These are phyloP conservation scores for Muschampia plurimacula DNA, from an alignment of 2,888 invertebrate species.

Conservation along the genomic window DNA sequence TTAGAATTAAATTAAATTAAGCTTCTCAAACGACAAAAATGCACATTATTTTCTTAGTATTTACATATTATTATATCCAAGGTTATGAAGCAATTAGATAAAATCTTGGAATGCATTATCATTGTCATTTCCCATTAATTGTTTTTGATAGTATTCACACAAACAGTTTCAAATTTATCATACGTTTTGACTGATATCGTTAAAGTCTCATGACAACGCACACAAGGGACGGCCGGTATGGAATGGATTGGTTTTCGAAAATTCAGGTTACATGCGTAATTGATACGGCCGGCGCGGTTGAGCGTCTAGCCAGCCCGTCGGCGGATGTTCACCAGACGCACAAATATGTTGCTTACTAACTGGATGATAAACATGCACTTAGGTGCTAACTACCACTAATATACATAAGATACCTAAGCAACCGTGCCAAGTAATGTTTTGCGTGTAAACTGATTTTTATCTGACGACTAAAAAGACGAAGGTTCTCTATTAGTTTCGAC, in stretches of 20 bases:
- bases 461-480: too few relatives aligned
- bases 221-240: slow-evolving; percentile 20
- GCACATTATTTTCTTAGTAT: too few relatives aligned
- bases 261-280: slow-evolving; percentile 42
- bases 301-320: slow-evolving; percentile 48
- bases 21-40: not conserved
- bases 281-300: slow-evolving; percentile 42
- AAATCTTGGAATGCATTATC: not conserved
- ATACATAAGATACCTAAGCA: too few relatives aligned
- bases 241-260: slow-evolving; percentile 37
- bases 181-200: not conserved
- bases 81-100: not conserved
- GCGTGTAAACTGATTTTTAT: too few relatives aligned
- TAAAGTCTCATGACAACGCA: not conserved
- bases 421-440: too few relatives aligned
- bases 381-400: too few relatives aligned
- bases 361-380: too few relatives aligned
- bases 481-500: too few relatives aligned
- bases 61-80: not conserved
- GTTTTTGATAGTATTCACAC: not conserved
- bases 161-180: not conserved
- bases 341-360: slow-evolving; percentile 54
- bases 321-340: slow-evolving; percentile 68
- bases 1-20: too few relatives aligned
- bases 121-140: not conserved